Percentiles rank a stretch among this genome's conserved stretches.
Conservation (phyloP, 2,113 vertebrate species). For the Gavialis gangeticus region DNA sequence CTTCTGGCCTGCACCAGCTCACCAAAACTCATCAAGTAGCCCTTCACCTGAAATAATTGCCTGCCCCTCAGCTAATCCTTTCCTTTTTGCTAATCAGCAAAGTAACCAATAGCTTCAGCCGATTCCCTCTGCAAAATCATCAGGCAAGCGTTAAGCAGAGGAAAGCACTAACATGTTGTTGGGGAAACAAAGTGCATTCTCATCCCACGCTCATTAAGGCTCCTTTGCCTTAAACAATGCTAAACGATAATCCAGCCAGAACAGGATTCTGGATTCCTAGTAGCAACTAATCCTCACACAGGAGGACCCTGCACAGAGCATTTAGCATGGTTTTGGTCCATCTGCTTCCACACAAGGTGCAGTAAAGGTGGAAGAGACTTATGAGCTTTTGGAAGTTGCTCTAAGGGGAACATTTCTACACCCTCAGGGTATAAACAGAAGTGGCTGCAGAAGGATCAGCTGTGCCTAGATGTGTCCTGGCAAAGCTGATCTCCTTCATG, state of each 20-base stretch:
- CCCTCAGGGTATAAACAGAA: not conserved
- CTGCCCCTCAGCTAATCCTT: not conserved
- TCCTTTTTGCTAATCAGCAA: not conserved
- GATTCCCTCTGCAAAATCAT: slow-evolving; percentile 28
- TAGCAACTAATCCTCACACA: not conserved
- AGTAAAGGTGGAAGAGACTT: not conserved
- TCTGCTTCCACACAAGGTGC: not conserved
- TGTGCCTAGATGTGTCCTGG: no score
- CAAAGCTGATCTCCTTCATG: no score
- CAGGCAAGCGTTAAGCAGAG: not conserved
- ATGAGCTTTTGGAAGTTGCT: not conserved
- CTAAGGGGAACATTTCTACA: slow-evolving; percentile 24
- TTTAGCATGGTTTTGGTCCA: not conserved
- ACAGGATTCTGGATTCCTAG: not conserved
- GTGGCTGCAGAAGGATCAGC: no score
- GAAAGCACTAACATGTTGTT: not conserved
- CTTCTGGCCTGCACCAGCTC: no score
- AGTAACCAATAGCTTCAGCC: not conserved
- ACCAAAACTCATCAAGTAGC: no score
- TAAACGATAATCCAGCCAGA: not conserved
- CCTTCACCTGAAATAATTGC: no score
- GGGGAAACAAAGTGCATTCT: not conserved
- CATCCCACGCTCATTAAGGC: not conserved
- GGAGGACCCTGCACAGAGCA: no score
- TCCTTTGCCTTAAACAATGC: not conserved